Evolutionary conservation across 2,888 invertebrate genomes (phyloP).

Genomic region (Pseudococcus viburni): DNA sequence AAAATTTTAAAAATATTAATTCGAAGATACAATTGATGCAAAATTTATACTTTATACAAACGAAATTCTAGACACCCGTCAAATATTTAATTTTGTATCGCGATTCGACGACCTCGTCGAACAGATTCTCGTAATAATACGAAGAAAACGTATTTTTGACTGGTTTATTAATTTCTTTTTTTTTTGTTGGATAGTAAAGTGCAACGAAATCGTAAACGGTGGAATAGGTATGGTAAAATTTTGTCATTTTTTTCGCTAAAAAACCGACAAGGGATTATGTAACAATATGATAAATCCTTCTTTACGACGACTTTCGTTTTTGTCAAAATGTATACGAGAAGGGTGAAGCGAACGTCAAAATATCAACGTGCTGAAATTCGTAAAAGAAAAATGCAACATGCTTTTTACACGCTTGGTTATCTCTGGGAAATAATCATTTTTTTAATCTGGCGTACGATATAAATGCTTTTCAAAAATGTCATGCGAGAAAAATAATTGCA

Average conservation of each 20-base stretch:
- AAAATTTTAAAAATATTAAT: not conserved
- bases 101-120: not conserved
- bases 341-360: not conserved
- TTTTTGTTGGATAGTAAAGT: not conserved
- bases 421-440: not conserved
- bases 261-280: not conserved
- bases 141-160: not conserved
- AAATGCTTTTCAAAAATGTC: not conserved
- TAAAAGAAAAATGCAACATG: not conserved
- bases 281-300: not conserved
- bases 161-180: not conserved
- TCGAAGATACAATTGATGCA: not conserved
- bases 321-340: not conserved
- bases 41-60: not conserved
- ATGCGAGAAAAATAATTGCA: not conserved
- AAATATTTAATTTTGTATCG: not conserved
- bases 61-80: not conserved
- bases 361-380: not conserved
- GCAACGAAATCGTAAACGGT: not conserved
- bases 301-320: conserved; percentile 14
- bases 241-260: not conserved
- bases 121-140: too few relatives aligned
- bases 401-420: not conserved
- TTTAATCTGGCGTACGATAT: not conserved
- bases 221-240: not conserved